Evolutionary conservation across 2,113 vertebrate species (phyloP).

Genomic region (Phrynosoma platyrhinos): DNA sequence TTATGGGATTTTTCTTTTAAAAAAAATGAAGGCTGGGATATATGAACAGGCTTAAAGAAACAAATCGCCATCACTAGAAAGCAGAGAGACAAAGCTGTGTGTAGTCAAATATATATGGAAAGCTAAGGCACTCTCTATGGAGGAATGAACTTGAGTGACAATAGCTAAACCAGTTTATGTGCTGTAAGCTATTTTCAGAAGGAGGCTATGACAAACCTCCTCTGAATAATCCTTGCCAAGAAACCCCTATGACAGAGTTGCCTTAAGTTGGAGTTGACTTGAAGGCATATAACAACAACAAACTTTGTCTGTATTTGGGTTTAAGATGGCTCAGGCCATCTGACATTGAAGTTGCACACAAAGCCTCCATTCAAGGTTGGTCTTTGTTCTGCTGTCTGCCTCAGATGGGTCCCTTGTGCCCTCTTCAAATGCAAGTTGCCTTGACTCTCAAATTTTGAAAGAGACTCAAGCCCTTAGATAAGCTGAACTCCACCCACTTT

Average conservation of each 20-base stretch:
- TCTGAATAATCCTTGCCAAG: too few species aligned
- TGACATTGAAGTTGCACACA: neutral
- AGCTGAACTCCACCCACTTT: neutral
- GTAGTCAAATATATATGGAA: neutral
- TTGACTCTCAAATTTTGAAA: neutral
- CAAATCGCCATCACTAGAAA: neutral
- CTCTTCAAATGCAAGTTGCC: neutral
- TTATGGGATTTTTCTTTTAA: too few species aligned
- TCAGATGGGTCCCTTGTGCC: neutral
- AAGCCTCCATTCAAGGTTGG: neutral
- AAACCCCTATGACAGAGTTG: too few species aligned
- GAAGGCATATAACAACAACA: too few species aligned
- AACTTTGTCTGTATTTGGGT: neutral
- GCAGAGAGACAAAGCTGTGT: neutral
- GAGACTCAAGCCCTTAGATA: neutral
- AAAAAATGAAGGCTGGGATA: too few species aligned
- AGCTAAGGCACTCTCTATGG: neutral
- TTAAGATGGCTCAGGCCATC: neutral
- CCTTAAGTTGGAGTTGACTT: too few species aligned
- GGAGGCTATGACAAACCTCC: too few species aligned
- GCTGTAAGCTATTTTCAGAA: too few species aligned
- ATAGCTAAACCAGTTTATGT: neutral
- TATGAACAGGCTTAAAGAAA: neutral
- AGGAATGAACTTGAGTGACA: neutral
- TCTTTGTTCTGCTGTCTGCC: neutral